These are phyloP conservation scores for Charadrius vociferus DNA, from an alignment of 2,113 vertebrate species.

Conservation along the genomic window DNA sequence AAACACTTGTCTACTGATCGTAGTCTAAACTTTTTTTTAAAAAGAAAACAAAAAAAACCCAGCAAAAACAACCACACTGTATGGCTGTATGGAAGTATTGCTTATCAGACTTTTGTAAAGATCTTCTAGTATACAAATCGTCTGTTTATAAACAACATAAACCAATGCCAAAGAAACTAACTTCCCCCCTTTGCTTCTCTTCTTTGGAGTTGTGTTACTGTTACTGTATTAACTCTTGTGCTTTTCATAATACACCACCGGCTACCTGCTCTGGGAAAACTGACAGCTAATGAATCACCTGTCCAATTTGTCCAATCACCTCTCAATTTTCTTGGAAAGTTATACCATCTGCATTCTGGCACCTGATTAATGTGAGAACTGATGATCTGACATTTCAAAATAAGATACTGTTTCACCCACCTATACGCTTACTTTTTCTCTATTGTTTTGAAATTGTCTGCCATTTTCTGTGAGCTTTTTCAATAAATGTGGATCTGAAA, in stretches of 20 bases:
- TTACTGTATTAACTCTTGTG: conserved; percentile 3
- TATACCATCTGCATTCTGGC: conserved; percentile 4
- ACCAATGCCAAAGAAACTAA: not conserved
- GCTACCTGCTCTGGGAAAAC: not conserved
- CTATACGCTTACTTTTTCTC: not conserved
- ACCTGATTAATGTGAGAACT: not conserved
- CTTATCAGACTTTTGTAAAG: not conserved
- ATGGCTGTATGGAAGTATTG: not conserved
- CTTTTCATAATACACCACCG: not conserved
- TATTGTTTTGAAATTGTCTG: conserved; percentile 18
- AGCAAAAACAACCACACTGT: not conserved
- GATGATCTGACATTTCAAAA: conserved; percentile 2
- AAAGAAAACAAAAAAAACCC: too few species aligned
- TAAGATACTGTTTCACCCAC: not conserved
- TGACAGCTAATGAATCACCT: conserved; percentile 20
- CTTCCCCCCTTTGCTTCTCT: not conserved
- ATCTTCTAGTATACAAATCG: not conserved
- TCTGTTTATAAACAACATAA: not conserved
- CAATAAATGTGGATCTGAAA: conserved; percentile 48
- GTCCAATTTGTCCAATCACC: not conserved
- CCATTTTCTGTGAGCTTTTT: conserved; percentile 34
- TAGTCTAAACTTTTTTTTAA: not conserved
- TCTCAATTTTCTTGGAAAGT: conserved; percentile 32
- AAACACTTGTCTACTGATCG: not conserved
- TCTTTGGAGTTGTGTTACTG: not conserved